Conservation (phyloP, 2,113 vertebrate genomes). For the Tonatia bakeri region DNA sequence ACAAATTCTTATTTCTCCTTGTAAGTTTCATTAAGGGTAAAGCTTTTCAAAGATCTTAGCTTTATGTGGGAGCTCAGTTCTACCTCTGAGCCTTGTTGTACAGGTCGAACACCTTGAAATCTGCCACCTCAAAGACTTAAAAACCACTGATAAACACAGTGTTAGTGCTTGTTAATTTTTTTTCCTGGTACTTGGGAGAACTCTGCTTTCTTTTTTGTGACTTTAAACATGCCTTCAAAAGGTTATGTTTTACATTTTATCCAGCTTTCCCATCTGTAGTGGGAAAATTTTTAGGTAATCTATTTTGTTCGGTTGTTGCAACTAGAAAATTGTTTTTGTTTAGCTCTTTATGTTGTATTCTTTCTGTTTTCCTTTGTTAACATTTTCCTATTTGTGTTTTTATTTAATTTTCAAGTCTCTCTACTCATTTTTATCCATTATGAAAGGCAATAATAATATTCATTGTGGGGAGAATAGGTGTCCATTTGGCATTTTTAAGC, state of each 20-base stretch:
- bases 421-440: not conserved
- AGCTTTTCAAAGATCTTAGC: not conserved
- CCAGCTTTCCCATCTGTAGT: not conserved
- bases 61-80: not conserved
- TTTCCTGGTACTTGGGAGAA: not conserved
- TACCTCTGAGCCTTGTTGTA: not conserved
- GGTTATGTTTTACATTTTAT: not conserved
- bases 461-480: not conserved
- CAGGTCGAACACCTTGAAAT: not conserved
- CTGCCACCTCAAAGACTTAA: not conserved
- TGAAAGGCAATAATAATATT: constrained; percentile 3
- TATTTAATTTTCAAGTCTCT: not conserved
- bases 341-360: not conserved
- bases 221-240: not conserved
- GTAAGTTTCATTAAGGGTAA: not conserved
- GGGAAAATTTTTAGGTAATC: not conserved
- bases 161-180: not conserved
- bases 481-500: constrained; percentile 24
- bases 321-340: not conserved
- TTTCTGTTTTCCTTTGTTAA: constrained; percentile 3
- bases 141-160: not conserved
- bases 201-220: not conserved
- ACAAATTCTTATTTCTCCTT: not conserved
- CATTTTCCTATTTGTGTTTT: not conserved
- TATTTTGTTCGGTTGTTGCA: not conserved